Base-by-base conservation (phyloP, 2,113 vertebrate genomes). In the Platycercus adscitus region DNA sequence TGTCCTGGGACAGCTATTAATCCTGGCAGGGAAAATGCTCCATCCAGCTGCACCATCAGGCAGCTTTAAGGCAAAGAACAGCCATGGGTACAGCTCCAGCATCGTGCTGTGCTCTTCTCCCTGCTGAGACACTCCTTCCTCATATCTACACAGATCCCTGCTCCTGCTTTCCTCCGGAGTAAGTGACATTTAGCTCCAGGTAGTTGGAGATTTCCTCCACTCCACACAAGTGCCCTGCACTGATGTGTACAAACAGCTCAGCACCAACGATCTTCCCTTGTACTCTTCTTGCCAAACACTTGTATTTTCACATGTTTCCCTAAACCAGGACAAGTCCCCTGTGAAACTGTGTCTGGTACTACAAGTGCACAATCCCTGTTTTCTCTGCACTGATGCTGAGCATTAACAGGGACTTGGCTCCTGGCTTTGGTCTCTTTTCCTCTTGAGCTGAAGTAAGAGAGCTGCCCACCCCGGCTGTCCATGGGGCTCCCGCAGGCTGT, bases 141-240 rank as follows among this genome's bases (percentile, higher is more conserved):
- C 2, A 0, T 1, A 0, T 28, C 47, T 9, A 1, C 41, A 0
- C 3, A 31, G 43, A 41, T 11, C 13, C 19, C 52, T 37, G 7
- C 13, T 33, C 65, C 52, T 70, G 41, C 46, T 89, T 7, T 13
- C 7, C 46, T 53, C 17, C 7, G 1, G 29, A 75, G 19, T 10
- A 16, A 26, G 23, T 28, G 49, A 5, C 35, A 3, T 2, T 39
- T 26, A 39, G 68, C 82, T 72, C 49, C 72, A 15, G 41, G n/a
- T 33, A 41, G 9, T 9, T 1, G 4, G 64, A 52, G 71, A 2
- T 21, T 44, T 46, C 77, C 35, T 52, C 31, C 4, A 0, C 28
- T 47, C 25, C 23, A 5, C 1, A 0, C 1, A 4, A 58, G 65
- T 0, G 1, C 68, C 21, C 6, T 58, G 28, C 68, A 2, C 37